Evolutionary conservation across 2,888 invertebrate species (phyloP), one percentile per base, ranked within the genome.

Genomic region (Neelides folsomi): DNA sequence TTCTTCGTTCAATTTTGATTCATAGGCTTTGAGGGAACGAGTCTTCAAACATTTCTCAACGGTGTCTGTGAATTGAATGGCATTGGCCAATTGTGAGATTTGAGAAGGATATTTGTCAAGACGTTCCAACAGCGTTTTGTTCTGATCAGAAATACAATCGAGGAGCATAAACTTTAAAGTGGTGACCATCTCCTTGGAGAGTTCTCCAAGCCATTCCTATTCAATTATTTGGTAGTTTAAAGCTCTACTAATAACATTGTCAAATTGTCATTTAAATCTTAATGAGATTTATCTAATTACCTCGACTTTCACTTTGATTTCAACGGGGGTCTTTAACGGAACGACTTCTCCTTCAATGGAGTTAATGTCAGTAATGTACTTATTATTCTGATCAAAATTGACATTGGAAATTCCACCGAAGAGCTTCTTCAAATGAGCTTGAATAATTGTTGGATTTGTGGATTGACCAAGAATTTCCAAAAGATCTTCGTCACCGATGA

Each of bases 401-500:
- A 95, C 85, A 19, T 78, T 79, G 53, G 84, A 80, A 51, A 89
- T 82, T 1, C 92, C 92, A 34, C 93, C 89, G 71, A 95, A 98
- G 15, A 98, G 75, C 71, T 98, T 98, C 70, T 92, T 92, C 60
- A 98, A 77, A 70, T 99, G 97, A 0, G 83, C 79, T 70, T 95
- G 92, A 69, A 98, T 87, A 2, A 94, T 84, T 45, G 79, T 78
- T 55, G 86, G 86, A 65, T 89, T 89, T 0, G 86, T 82, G 0
- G 89, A 83, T 72, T 94, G 93, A 0, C 94, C 94, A 10, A 99
- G 77, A 56, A 98, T 79, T 74, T 98, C 97, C 52, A 98, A 73
- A 50, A 98, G 75, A 71, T 99, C 98, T 67, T 98, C 98, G 68
- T 99, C 97, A 54, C 94, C 94, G 58, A 99, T 76, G 70, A 98